Percentiles rank a stretch among this genome's conserved stretches.
These are phyloP conservation scores for Pomatostomus ruficeps DNA, from an alignment of 2,113 vertebrate species.

Conservation along the genomic window DNA sequence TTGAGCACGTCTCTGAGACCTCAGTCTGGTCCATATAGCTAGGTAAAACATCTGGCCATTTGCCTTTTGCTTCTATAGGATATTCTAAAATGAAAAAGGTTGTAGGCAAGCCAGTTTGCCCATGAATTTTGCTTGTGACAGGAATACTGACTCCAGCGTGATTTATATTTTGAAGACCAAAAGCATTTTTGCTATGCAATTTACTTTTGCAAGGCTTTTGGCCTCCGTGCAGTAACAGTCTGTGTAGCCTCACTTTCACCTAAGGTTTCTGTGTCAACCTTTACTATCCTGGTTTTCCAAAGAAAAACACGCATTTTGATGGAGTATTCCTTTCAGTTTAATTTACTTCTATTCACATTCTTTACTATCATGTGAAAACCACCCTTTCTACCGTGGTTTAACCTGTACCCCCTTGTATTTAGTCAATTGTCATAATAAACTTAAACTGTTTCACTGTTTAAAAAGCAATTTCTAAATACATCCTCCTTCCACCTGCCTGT, in stretches of 20 bases:
- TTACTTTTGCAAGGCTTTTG: not conserved
- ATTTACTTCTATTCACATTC: not conserved
- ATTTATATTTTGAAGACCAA: not conserved
- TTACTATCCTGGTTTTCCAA: not conserved
- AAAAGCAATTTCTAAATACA: not conserved
- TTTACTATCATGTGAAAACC: not conserved
- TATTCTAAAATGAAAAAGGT: not conserved
- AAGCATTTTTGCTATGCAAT: not conserved
- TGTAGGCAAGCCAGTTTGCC: not conserved
- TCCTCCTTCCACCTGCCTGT: not conserved
- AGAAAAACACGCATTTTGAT: not conserved
- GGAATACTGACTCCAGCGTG: not conserved
- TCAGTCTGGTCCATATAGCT: not conserved
- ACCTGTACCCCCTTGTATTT: not conserved
- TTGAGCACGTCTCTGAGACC: not conserved
- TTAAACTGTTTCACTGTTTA: not conserved
- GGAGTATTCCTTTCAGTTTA: not conserved
- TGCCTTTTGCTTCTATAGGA: not conserved
- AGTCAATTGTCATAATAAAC: not conserved
- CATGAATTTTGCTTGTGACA: not conserved
- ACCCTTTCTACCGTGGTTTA: not conserved
- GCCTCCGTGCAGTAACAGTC: not conserved
- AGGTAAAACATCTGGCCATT: not conserved
- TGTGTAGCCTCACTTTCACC: not conserved
- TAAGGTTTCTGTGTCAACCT: not conserved